Evolutionary conservation across 1,140 invertebrate species (phyloP).

Genomic region (Ridgeia piscesae): DNA sequence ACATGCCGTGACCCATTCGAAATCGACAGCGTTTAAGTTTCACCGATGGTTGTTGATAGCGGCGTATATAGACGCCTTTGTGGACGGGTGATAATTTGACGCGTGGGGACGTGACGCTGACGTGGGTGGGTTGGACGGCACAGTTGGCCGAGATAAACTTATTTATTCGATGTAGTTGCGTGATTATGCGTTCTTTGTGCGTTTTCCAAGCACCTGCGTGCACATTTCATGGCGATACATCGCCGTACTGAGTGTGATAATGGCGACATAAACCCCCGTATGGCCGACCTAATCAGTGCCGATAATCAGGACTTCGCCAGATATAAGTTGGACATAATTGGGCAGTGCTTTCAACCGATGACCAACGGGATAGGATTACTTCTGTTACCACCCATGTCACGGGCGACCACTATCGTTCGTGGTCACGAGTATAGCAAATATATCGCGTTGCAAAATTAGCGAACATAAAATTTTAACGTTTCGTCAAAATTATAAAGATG

Average conservation of each 20-base stretch:
- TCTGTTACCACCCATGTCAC: no score
- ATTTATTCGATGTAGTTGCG: background rate
- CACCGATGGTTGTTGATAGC: background rate
- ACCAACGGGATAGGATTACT: background rate
- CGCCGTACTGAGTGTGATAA: background rate
- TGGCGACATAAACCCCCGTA: background rate
- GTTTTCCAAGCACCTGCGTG: background rate
- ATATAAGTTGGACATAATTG: background rate
- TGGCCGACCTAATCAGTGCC: background rate
- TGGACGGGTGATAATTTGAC: background rate
- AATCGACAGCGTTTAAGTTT: background rate
- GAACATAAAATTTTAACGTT: no score
- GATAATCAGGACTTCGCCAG: background rate
- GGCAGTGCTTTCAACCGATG: background rate
- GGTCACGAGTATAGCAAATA: background rate
- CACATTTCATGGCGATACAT: background rate
- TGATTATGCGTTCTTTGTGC: background rate
- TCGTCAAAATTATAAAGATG: no score
- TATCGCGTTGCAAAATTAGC: no score
- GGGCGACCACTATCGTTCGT: background rate
- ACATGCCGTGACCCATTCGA: background rate
- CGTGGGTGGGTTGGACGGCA: background rate
- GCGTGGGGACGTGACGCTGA: background rate
- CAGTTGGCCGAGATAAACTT: background rate
- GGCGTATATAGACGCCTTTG: background rate